Evolutionary conservation across 2,113 vertebrate genomes (phyloP), one percentile per base, ranked within the genome.

Genomic region (Pachypanchax playfairii): DNA sequence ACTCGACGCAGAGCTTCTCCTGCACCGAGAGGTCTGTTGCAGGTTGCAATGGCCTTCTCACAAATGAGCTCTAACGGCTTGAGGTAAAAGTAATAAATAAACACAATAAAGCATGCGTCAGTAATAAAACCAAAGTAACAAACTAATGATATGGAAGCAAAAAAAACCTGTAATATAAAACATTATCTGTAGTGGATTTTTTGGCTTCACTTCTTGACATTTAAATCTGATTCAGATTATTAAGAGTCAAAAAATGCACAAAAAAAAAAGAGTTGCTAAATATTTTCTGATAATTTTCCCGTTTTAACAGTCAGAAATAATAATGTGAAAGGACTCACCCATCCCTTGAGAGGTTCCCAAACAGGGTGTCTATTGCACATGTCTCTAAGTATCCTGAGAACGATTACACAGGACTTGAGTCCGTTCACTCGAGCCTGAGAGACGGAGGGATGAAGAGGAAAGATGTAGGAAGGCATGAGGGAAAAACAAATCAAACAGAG

Each of bases 41-140:
- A 99, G 79, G 97, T 99, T 85, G 96, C 97, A 75, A 99, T 97
- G 81, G 97, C 95, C 93, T 99, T 99, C 93, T 99, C 97, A 89
- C 97, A 99, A 88, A 99, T 94, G 61, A 99, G 95, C 90, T 99
- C 97, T 87, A 99, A 90, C 48, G 97, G 97, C 97, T 98, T n/a
- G n/a, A n/a, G n/a, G n/a, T n/a, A n/a, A n/a, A n/a, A n/a, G n/a
- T n/a, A n/a, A n/a, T n/a, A n/a, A n/a, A 87, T 14, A 47, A 20
- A 75, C 12, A 66, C 52, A 79, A 38, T 22, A 24, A 5, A 21
- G 5, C 22, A n/a, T n/a, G n/a, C n/a, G n/a, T n/a, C n/a, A n/a
- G n/a, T n/a, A n/a, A n/a, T n/a, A n/a, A n/a, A n/a, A n/a, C n/a
- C n/a, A n/a, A n/a, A n/a, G n/a, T n/a, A n/a, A n/a, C n/a, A n/a